phyloP scores from a whole-genome alignment of 2,113 vertebrate species.

The Macroglossus sobrinus region DNA sequence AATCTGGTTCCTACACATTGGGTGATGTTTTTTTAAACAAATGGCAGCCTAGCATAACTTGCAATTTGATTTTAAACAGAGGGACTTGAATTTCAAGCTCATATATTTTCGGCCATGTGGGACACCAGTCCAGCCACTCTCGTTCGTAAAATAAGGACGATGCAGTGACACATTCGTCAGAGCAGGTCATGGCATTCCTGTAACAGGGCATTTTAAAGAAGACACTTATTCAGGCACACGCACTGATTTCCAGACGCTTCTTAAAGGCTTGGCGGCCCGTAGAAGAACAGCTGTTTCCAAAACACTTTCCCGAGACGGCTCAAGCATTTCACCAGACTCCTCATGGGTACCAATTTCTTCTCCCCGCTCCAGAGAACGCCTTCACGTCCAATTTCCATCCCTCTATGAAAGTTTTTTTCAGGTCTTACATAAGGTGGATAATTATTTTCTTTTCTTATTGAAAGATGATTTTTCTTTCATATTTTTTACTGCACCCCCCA shows the following conservation, averaged over 20 bases:
- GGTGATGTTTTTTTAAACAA: not conserved
- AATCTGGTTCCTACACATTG: not conserved
- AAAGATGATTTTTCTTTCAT: not conserved
- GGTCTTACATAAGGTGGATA: not conserved
- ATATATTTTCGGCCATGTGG: not conserved
- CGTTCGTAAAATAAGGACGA: constrained; percentile 33
- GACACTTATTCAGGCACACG: not conserved
- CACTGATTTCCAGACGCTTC: not conserved
- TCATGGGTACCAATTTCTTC: not conserved
- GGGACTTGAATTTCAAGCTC: constrained; percentile 37
- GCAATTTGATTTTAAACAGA: constrained; percentile 33
- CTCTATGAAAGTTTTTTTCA: not conserved
- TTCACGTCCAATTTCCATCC: not conserved
- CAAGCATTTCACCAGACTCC: not conserved
- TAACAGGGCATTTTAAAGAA: not conserved
- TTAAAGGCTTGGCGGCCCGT: not conserved
- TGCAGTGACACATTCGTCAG: not conserved
- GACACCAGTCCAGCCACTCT: not conserved
- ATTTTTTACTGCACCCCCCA: not conserved
- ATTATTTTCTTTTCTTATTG: not conserved
- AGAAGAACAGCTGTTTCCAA: not conserved
- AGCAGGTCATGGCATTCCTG: not conserved
- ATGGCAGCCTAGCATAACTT: not conserved
- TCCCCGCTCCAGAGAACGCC: not conserved
- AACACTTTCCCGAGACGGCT: not conserved